phyloP scores from a whole-genome alignment of 2,888 invertebrate genomes.

The Oligia strigilis region DNA sequence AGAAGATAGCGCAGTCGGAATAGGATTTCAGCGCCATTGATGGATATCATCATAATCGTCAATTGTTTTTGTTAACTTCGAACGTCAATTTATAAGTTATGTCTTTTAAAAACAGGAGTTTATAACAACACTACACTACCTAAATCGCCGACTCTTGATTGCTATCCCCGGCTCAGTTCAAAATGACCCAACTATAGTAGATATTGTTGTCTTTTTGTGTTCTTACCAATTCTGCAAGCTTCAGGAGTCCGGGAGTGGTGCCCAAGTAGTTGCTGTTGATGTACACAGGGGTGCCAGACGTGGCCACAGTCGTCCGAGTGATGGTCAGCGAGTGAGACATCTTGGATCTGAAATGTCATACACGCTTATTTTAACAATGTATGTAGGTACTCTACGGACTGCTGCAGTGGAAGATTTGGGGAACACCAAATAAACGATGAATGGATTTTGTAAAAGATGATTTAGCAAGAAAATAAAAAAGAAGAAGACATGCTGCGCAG shows the following conservation, averaged over 20 bases:
- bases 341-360: slow-evolving; percentile 73
- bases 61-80: not conserved
- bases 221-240: slow-evolving; percentile 95
- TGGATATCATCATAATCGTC: not conserved
- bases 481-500: no score
- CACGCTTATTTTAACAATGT: not conserved
- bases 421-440: not conserved
- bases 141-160: not conserved
- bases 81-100: not conserved
- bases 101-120: not conserved
- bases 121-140: not conserved
- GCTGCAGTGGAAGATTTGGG: not conserved
- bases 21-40: not conserved
- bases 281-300: slow-evolving; percentile 94
- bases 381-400: not conserved
- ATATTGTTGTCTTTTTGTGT: not conserved
- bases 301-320: slow-evolving; percentile 95
- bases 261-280: slow-evolving; percentile 95
- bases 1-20: not conserved
- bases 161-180: no score
- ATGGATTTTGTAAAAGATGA: not conserved
- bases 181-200: not conserved
- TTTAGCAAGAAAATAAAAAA: not conserved
- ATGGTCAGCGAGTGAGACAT: slow-evolving; percentile 98
- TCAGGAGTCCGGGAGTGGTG: slow-evolving; percentile 94